Conservation (phyloP, 2,888 invertebrate genomes). For the Eulithis testata region DNA sequence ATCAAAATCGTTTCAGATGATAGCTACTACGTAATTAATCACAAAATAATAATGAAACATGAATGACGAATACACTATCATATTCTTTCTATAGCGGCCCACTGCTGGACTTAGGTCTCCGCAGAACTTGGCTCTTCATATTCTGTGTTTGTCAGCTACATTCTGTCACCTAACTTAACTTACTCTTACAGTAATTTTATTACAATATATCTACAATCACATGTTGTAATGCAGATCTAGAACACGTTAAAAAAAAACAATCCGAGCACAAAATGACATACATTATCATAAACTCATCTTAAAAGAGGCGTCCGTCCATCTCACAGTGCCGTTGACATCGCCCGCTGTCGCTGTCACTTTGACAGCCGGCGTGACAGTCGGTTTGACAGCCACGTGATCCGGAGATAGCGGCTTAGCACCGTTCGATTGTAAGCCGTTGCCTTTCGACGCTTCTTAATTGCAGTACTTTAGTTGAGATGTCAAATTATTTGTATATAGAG, state of each 20-base stretch:
- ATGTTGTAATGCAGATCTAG: too few species aligned
- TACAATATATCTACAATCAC: too few species aligned
- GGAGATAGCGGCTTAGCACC: conserved; percentile 59
- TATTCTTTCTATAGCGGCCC: too few species aligned
- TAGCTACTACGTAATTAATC: too few species aligned
- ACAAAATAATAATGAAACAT: too few species aligned
- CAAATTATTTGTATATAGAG: background rate
- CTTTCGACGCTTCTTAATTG: conserved; percentile 33
- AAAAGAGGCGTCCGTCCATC: conserved; percentile 51
- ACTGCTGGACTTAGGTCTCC: too few species aligned
- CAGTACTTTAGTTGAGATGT: conserved; percentile 21
- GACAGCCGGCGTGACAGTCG: conserved; percentile 57
- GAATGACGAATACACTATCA: too few species aligned
- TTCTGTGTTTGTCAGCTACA: too few species aligned
- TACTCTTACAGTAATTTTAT: too few species aligned
- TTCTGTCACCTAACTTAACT: too few species aligned
- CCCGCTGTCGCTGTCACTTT: conserved; percentile 40
- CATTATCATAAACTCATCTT: conserved; percentile 49
- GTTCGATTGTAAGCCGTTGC: conserved; percentile 45
- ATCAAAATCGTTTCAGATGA: too few species aligned
- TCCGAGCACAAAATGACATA: conserved; percentile 10
- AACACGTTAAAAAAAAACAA: background rate
- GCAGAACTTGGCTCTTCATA: too few species aligned
- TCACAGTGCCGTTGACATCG: conserved; percentile 40
- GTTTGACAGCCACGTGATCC: conserved; percentile 56